Evolutionary conservation across 2,113 vertebrate genomes (phyloP).

Genomic region (Delphinapterus leucas): DNA sequence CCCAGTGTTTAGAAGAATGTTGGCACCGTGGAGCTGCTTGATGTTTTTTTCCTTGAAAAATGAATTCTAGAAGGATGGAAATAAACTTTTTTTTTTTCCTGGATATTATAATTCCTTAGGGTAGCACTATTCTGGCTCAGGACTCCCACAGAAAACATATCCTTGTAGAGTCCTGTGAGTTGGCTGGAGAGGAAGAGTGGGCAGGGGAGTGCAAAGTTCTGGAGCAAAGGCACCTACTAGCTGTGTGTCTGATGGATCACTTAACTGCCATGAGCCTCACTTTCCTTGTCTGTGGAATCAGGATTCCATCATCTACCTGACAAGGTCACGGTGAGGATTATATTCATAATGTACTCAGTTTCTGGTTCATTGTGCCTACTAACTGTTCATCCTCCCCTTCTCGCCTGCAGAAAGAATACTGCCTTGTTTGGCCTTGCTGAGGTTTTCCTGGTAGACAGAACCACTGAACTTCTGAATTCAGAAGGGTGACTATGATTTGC

Average conservation of each 20-base stretch:
- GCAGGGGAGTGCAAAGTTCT: neutral
- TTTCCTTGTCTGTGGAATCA: neutral
- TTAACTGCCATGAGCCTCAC: neutral
- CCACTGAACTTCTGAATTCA: constrained; percentile 21
- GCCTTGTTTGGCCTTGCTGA: neutral
- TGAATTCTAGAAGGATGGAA: neutral
- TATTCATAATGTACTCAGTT: neutral
- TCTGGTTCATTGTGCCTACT: neutral
- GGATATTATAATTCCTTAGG: neutral
- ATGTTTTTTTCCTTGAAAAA: neutral
- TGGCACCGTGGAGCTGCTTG: neutral
- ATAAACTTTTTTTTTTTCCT: neutral
- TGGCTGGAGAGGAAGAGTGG: neutral
- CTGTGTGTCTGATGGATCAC: neutral
- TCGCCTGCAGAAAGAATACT: neutral
- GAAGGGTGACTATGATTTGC: constrained; percentile 49
- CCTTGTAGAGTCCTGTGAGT: neutral
- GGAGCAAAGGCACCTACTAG: no score
- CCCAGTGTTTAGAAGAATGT: neutral
- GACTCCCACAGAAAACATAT: neutral
- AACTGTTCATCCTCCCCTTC: neutral
- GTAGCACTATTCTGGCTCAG: neutral
- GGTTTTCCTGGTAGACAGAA: constrained; percentile 3
- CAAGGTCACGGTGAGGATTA: neutral
- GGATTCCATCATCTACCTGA: neutral